A percentile compares a stretch with the other conserved stretches of the same genome.
These are phyloP conservation scores for Campylomormyrus numenius DNA, from an alignment of 2,113 vertebrate genomes.

Conservation along the genomic window DNA sequence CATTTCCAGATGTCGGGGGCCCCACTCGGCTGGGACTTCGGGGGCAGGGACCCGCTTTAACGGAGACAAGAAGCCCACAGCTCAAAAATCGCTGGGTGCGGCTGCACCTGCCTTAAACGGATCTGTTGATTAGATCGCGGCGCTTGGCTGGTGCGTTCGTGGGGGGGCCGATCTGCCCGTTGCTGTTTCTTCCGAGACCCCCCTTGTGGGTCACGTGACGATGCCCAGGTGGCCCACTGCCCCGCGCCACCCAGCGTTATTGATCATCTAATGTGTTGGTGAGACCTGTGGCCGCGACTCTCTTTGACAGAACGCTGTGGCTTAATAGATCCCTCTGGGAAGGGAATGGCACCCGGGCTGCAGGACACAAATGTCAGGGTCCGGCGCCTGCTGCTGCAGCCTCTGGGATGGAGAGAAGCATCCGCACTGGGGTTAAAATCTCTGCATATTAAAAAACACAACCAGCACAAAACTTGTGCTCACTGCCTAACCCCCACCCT, in stretches of 20 bases:
- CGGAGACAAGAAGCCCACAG: not conserved
- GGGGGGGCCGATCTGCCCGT: not conserved
- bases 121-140: not conserved
- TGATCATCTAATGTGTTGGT: slow-evolving; percentile 54
- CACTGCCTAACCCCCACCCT: not conserved
- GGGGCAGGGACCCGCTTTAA: not conserved
- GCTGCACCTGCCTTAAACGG: not conserved
- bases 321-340: slow-evolving; percentile 64
- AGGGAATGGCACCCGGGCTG: slow-evolving; percentile 48
- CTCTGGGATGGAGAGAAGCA: slow-evolving; percentile 38
- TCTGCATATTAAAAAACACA: not conserved
- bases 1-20: not conserved
- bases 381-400: slow-evolving; percentile 40
- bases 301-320: slow-evolving; percentile 44
- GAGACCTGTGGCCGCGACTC: slow-evolving; percentile 35
- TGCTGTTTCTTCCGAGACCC: not conserved
- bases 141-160: not conserved
- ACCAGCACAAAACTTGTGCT: not conserved
- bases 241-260: slow-evolving; percentile 51
- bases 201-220: not conserved
- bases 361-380: slow-evolving; percentile 53
- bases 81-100: not conserved
- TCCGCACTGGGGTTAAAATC: not conserved
- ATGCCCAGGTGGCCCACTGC: slow-evolving; percentile 26
- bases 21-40: not conserved